Conservation (phyloP, 2,888 invertebrate species). For the Lamellibrachia satsuma region DNA sequence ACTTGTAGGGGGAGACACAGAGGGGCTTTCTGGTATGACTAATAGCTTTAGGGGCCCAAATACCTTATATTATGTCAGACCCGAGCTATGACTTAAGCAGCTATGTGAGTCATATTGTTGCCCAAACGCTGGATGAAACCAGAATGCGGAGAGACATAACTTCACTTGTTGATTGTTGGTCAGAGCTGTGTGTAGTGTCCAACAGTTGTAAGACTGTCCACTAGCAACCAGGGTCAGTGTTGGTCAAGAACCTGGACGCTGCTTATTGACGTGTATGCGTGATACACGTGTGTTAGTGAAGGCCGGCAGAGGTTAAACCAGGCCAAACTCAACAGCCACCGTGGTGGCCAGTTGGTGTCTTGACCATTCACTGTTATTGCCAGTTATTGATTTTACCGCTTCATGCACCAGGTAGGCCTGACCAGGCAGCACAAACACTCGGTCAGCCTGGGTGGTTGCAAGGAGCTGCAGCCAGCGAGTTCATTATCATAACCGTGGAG, state of each 20-base stretch:
- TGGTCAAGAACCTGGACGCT: background rate
- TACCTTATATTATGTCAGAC: background rate
- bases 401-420: background rate
- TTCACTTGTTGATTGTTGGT: slow-evolving; percentile 12
- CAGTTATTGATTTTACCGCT: background rate
- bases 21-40: background rate
- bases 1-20: background rate
- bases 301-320: background rate
- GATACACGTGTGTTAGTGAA: background rate
- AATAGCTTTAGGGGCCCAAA: background rate
- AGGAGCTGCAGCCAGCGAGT: background rate
- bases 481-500: slow-evolving; percentile 13
- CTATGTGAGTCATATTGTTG: background rate
- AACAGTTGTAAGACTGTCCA: background rate
- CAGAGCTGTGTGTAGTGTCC: background rate
- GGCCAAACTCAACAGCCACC: background rate
- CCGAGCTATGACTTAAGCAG: background rate
- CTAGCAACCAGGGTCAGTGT: background rate
- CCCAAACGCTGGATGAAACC: background rate
- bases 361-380: slow-evolving; percentile 5
- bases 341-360: background rate
- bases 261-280: background rate
- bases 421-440: background rate
- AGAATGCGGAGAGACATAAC: background rate
- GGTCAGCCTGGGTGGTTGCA: slow-evolving; percentile 2